A percentile compares a stretch with the other conserved stretches of the same genome.
Conservation (phyloP, 2,113 vertebrate genomes). For the Chlorodrepanis virens region DNA sequence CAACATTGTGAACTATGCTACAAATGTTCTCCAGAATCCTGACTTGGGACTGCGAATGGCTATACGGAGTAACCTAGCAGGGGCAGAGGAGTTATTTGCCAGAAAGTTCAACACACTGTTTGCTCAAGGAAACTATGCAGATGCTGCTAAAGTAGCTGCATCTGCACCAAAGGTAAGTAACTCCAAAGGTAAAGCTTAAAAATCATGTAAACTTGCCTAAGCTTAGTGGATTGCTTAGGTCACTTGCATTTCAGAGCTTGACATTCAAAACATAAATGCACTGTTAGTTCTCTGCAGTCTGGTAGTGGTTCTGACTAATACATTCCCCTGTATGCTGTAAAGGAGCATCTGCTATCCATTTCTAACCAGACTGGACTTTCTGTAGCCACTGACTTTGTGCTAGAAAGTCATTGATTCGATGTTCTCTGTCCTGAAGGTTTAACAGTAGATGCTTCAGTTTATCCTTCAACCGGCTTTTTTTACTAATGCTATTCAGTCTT, state of each 20-base stretch:
- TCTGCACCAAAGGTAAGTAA: conserved; percentile 87
- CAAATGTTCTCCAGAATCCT: conserved; percentile 89
- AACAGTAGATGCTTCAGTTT: background rate
- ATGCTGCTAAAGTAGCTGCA: conserved; percentile 88
- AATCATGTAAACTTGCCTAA: background rate
- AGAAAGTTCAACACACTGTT: conserved; percentile 90
- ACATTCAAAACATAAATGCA: background rate
- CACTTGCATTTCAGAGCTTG: background rate
- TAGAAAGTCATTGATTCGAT: background rate
- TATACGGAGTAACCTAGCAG: conserved; percentile 85
- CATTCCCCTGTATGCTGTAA: background rate
- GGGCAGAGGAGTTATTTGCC: conserved; percentile 89
- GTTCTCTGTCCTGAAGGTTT: background rate
- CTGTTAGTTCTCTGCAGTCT: background rate
- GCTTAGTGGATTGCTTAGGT: background rate
- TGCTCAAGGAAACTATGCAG: conserved; percentile 88
- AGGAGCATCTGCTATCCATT: background rate
- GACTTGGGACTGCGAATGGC: conserved; percentile 90
- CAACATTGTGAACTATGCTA: conserved; percentile 91
- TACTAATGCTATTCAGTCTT: background rate
- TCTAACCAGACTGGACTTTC: background rate
- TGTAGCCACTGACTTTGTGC: background rate
- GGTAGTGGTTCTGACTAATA: background rate
- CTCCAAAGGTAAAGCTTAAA: background rate
- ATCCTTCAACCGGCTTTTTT: background rate